Conservation (phyloP, 2,113 vertebrate genomes). For the Carassius gibelio region DNA sequence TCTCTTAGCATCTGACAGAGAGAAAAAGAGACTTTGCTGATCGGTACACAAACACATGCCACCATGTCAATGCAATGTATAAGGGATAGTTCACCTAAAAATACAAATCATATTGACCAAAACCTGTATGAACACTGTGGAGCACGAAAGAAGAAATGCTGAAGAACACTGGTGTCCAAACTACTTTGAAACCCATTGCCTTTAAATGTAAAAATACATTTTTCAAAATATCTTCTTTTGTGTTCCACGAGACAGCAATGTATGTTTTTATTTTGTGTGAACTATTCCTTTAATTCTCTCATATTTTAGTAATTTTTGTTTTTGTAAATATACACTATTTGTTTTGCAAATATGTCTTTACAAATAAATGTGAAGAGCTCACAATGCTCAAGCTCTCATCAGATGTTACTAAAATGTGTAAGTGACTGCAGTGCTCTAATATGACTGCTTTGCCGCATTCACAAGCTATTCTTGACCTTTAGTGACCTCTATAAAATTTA, state of each 20-base stretch:
- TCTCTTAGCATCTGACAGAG: background rate
- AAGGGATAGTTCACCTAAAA: background rate
- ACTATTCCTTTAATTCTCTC: background rate
- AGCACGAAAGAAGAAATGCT: background rate
- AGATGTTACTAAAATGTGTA: background rate
- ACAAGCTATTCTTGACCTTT: conserved; percentile 35
- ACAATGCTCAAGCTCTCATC: background rate
- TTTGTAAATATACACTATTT: background rate
- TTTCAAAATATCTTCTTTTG: background rate
- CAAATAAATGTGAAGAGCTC: background rate
- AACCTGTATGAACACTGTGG: background rate
- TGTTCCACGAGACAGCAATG: background rate
- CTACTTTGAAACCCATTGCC: background rate
- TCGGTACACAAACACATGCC: background rate
- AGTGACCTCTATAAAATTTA: conserved; percentile 38
- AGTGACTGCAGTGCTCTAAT: conserved; percentile 22
- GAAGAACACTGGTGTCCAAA: background rate
- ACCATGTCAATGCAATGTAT: background rate
- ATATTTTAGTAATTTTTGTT: background rate
- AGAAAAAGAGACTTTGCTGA: background rate
- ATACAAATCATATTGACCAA: background rate
- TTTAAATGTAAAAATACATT: background rate
- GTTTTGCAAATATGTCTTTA: background rate
- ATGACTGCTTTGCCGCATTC: conserved; percentile 39
- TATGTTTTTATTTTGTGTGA: background rate